Evolutionary conservation across 2,797 vertebrate genomes (phyloP).

Genomic region (Sebastes itinus): DNA sequence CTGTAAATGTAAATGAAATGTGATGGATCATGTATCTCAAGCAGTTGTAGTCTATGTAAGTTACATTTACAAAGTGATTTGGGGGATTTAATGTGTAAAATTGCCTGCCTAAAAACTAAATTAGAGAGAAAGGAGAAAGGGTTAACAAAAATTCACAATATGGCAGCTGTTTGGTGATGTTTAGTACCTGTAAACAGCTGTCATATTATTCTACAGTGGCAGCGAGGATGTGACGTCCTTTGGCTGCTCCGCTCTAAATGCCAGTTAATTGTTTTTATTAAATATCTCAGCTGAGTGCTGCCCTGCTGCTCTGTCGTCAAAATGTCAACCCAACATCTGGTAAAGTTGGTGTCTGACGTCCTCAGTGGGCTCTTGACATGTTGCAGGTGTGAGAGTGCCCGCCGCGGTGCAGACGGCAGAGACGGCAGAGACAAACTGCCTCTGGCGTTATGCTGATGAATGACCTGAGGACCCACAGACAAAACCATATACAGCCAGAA

Average conservation of each 20-base stretch:
- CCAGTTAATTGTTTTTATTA: conserved; percentile 7
- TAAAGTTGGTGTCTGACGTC: neutral
- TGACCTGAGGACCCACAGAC: conserved; percentile 19
- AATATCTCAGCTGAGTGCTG: neutral
- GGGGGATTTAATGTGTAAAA: neutral
- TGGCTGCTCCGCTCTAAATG: neutral
- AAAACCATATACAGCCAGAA: conserved; percentile 59
- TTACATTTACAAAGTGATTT: too few relatives aligned
- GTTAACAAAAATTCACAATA: neutral
- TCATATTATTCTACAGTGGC: neutral
- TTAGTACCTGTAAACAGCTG: neutral
- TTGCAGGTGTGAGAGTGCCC: conserved; percentile 31
- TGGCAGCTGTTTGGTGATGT: neutral
- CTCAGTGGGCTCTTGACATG: neutral
- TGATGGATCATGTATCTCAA: neutral
- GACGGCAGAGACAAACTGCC: conserved; percentile 25
- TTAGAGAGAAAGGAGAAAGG: neutral
- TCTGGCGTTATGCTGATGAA: conserved; percentile 49
- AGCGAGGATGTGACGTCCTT: neutral
- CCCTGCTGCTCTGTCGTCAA: neutral
- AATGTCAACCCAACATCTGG: conserved; percentile 16
- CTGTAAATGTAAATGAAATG: neutral
- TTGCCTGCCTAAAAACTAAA: neutral
- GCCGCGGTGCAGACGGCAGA: conserved; percentile 11
- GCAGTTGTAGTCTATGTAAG: neutral